Percentiles rank a stretch among this genome's conserved stretches.
Evolutionary conservation across 1,140 invertebrate species (phyloP).

Genomic region (Spodoptera litura): DNA sequence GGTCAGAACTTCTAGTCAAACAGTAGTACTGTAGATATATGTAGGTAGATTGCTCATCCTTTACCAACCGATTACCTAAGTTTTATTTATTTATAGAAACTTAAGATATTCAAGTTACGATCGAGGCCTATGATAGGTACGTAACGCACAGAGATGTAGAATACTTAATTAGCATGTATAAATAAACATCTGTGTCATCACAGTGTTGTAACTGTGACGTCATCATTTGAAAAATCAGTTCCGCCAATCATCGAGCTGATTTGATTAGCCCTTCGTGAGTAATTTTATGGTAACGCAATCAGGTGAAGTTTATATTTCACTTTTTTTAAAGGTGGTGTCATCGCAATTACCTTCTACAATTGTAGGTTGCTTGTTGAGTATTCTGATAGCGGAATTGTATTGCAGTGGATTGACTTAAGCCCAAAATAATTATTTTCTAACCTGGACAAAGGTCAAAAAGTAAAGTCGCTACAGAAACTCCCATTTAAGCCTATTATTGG

Average conservation of each 20-base stretch:
- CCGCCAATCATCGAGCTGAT: slow-evolving; percentile 24
- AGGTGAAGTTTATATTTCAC: not conserved
- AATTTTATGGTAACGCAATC: not conserved
- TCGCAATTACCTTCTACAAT: not conserved
- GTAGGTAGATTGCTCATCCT: not conserved
- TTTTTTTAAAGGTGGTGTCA: not conserved
- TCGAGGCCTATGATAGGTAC: not conserved
- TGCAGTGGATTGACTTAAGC: no score
- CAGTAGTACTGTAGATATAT: no score
- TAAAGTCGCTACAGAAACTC: no score
- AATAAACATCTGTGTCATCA: slow-evolving; percentile 22
- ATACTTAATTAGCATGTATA: slow-evolving; percentile 7
- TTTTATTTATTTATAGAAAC: slow-evolving; percentile 4
- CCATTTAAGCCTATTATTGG: no score
- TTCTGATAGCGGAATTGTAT: no score
- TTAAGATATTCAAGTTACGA: slow-evolving; percentile 15
- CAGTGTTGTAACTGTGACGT: slow-evolving; percentile 23
- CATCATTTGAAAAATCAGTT: slow-evolving; percentile 20
- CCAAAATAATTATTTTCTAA: no score
- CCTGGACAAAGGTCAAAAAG: no score
- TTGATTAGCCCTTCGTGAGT: slow-evolving; percentile 25
- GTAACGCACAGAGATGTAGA: slow-evolving; percentile 5
- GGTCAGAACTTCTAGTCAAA: no score
- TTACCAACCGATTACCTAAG: not conserved
- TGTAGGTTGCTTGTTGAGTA: not conserved